Evolutionary conservation across 2,888 invertebrate genomes (phyloP), one percentile per base, ranked within the genome.

Genomic region (Steinernema hermaphroditum): DNA sequence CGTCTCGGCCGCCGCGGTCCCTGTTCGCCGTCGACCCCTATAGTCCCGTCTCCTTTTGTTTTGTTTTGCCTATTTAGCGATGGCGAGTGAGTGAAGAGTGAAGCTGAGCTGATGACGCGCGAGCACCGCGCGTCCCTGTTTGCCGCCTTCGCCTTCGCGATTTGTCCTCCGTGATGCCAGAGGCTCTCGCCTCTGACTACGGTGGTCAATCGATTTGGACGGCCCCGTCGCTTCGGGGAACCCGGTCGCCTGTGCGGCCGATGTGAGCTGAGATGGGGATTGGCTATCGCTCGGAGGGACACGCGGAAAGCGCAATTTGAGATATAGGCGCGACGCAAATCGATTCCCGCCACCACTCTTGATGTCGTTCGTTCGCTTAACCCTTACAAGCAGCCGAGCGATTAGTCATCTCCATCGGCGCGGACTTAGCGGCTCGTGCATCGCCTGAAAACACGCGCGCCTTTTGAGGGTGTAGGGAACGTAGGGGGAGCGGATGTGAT

Each of bases 301-400:
- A 27, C 62, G 22, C 62, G 29, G 62, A 62, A 62, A 62, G 62
- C 62, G 62, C 62, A 62, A 62, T 62, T 62, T 62, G 62, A 62
- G 62, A 62, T 62, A 62, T 62, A 62, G 27, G 62, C 16, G 54
- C 54, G 54, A 54, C 54, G 37, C 37, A 37, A 32, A 62, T 62
- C 62, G 62, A 62, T 62, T 62, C 29, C 27, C 37, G 37, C 37
- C 37, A n/a, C n/a, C n/a, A 37, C 37, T 37, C 37, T 37, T 37
- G 37, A 37, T 37, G 37, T 37, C 54, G 54, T 54, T 54, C 29
- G 24, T 54, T 27, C 54, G 54, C 54, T 54, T 27, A 54, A 27
- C 54, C 22, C 54, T 12, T 54, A 24, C 27, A 27, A 54, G 54
- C 12, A 14, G 54, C 46, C 49, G 2, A 54, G 2, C 62, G 62